phyloP scores from a whole-genome alignment of 2,888 invertebrate genomes.

The Druceiella hillmani region DNA sequence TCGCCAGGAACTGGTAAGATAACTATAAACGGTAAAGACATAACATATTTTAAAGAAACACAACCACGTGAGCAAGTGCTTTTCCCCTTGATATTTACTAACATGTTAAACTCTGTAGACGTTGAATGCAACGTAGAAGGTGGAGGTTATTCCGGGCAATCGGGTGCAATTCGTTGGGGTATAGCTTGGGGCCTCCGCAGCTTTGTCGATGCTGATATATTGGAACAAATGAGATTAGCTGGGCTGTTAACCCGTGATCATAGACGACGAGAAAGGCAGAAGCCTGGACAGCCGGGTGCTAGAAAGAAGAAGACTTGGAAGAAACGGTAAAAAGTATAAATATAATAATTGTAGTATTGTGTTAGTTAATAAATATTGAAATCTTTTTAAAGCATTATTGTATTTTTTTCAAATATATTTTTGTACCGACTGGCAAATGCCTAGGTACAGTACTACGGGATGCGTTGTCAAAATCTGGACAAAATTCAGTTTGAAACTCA shows the following conservation, averaged over 20 bases:
- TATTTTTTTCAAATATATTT: no score
- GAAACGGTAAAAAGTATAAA: slow-evolving; percentile 68
- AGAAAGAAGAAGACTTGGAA: slow-evolving; percentile 91
- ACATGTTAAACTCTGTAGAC: slow-evolving; percentile 73
- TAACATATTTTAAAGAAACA: slow-evolving; percentile 67
- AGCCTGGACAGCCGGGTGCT: slow-evolving; percentile 87
- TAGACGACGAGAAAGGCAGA: slow-evolving; percentile 80
- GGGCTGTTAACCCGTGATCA: slow-evolving; percentile 80
- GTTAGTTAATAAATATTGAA: no score
- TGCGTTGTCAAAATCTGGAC: no score
- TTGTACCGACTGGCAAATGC: no score
- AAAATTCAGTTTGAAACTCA: no score
- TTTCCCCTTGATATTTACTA: slow-evolving; percentile 79
- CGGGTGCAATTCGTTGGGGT: slow-evolving; percentile 87
- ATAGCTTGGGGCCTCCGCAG: slow-evolving; percentile 78
- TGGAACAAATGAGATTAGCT: slow-evolving; percentile 84
- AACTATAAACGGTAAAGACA: slow-evolving; percentile 72
- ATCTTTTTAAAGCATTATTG: no score
- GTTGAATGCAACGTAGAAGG: slow-evolving; percentile 69
- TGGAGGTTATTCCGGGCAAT: slow-evolving; percentile 74
- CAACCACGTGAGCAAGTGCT: slow-evolving; percentile 78
- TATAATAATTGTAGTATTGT: slow-evolving; percentile 8
- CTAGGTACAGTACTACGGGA: no score
- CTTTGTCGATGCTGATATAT: slow-evolving; percentile 70
- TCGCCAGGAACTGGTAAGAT: slow-evolving; percentile 81